These are phyloP conservation scores for Scomber scombrus DNA, from an alignment of 2,113 vertebrate species.

Conservation along the genomic window DNA sequence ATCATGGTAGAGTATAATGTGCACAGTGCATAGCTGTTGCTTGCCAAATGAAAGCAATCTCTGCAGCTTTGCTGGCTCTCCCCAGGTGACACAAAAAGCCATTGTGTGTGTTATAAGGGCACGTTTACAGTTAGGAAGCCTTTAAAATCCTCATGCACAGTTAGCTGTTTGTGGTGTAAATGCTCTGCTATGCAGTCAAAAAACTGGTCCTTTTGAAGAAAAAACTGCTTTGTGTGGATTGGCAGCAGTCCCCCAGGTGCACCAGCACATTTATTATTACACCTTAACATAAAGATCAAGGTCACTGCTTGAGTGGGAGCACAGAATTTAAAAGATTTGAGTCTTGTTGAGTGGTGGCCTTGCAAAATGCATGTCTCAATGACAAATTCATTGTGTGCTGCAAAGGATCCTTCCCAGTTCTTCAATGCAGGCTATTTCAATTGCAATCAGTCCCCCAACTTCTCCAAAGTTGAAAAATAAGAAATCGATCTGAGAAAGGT, in stretches of 20 bases:
- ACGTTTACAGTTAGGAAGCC: constrained; percentile 10
- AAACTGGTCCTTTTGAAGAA: neutral
- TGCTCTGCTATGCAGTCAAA: constrained; percentile 8
- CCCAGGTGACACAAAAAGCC: constrained; percentile 33
- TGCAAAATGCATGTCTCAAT: constrained; percentile 47
- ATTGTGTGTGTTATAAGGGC: neutral
- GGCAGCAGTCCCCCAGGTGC: neutral
- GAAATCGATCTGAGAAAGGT: constrained; percentile 49
- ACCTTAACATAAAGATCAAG: constrained; percentile 50
- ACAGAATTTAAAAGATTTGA: constrained; percentile 42
- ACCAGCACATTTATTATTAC: constrained; percentile 25
- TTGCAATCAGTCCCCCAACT: constrained; percentile 58
- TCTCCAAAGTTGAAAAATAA: constrained; percentile 58
- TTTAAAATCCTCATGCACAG: constrained; percentile 1
- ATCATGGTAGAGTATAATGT: constrained; percentile 33
- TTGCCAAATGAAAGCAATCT: constrained; percentile 55
- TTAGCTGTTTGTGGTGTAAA: neutral
- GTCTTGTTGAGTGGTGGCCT: neutral
- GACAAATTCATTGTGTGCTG: constrained; percentile 40
- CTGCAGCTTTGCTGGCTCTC: constrained; percentile 47
- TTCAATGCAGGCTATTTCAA: constrained; percentile 42
- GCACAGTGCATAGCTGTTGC: constrained; percentile 32
- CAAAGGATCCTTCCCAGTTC: constrained; percentile 24
- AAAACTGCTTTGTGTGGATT: constrained; percentile 34
- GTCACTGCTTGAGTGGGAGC: constrained; percentile 5